Conservation (phyloP, 2,797 vertebrate species). For the Myotis pilosus region DNA sequence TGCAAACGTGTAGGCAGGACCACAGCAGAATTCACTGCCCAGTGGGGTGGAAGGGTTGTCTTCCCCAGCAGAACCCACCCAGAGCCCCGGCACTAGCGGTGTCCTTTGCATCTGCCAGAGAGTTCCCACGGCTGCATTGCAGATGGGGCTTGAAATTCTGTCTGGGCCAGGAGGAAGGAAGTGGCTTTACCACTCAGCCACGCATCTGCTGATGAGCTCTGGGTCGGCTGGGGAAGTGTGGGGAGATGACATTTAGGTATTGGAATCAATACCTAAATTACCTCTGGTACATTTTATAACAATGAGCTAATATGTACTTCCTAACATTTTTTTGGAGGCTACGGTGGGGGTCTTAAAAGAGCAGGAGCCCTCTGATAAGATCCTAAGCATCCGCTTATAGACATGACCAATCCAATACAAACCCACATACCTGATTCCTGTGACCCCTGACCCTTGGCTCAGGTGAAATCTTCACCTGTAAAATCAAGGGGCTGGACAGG, state of each 20-base stretch:
- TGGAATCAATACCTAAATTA: neutral
- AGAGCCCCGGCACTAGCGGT: neutral
- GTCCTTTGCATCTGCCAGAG: conserved; percentile 25
- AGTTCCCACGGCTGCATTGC: conserved; percentile 13
- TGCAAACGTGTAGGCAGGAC: neutral
- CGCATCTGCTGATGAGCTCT: conserved; percentile 5
- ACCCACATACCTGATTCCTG: neutral
- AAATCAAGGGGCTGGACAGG: neutral
- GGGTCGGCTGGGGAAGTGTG: neutral
- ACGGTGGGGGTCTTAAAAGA: neutral
- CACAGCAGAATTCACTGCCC: neutral
- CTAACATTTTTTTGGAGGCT: neutral
- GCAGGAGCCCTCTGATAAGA: neutral
- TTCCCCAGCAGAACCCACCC: neutral
- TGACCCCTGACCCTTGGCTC: neutral
- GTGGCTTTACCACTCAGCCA: conserved; percentile 5
- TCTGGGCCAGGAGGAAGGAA: conserved; percentile 44
- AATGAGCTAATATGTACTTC: neutral
- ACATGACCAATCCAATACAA: too few species aligned
- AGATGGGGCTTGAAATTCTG: conserved; percentile 60
- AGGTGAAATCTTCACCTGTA: neutral
- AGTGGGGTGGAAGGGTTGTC: neutral
- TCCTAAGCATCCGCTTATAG: neutral
- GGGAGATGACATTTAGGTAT: neutral
- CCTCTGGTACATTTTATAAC: neutral